Evolutionary conservation across 2,797 vertebrate species (phyloP).

Genomic region (Alca torda): DNA sequence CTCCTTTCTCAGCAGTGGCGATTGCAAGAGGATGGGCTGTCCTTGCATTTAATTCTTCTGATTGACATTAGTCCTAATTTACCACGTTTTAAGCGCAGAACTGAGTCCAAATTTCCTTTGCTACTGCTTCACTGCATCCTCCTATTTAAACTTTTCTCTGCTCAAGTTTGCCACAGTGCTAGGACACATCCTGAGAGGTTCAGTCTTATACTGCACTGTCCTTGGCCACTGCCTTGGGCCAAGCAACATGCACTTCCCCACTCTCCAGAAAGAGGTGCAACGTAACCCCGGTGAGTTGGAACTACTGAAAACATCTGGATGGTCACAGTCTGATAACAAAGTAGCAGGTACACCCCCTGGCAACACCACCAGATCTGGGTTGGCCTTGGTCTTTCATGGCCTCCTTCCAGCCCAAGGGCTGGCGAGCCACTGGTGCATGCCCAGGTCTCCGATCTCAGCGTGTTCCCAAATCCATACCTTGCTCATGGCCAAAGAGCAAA

Average conservation of each 20-base stretch:
- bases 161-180: neutral
- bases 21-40: neutral
- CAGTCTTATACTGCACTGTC: neutral
- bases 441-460: neutral
- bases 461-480: neutral
- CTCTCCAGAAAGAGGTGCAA: neutral
- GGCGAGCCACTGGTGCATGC: fast-evolving
- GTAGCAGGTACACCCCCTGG: neutral
- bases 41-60: neutral
- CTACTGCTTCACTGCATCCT: neutral
- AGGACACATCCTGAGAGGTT: neutral
- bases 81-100: neutral
- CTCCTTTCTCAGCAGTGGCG: neutral
- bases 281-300: neutral
- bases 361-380: neutral
- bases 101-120: neutral
- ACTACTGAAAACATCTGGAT: neutral
- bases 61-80: neutral
- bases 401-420: neutral
- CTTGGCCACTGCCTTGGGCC: neutral
- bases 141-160: neutral
- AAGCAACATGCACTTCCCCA: neutral
- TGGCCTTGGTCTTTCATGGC: neutral
- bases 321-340: neutral
- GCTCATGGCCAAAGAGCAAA: neutral